Evolutionary conservation across 1,140 invertebrate genomes (phyloP), one percentile per base, ranked within the genome.

Genomic region (Aphis craccivora): DNA sequence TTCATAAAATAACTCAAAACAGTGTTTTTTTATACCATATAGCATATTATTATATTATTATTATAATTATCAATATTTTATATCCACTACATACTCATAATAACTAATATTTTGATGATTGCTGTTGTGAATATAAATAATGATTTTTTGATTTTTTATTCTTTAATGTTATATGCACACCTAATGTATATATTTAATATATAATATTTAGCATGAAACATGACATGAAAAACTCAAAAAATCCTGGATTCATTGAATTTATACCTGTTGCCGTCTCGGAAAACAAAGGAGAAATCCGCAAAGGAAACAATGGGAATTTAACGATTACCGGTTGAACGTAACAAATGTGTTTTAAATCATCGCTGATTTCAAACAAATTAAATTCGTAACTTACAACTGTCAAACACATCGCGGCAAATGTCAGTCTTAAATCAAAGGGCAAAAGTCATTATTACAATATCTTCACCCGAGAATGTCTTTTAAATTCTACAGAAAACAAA

Each of bases 131-230:
- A n/a, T n/a, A 67, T n/a, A 18, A 14, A n/a, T 43, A 25, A 30
- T n/a, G 45, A 45, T 8, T n/a, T 88, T 53, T 40, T 23, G 18
- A 88, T 48, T 9, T 45, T 45, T 45, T 51, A 7, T 45, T 45
- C 9, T 51, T 51, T 20, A 51, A 35, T 22, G 0, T 35, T 25
- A 37, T 55, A 37, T 5, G 14, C 40, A 25, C 5, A 23, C 11
- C 20, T 90, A 23, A 90, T 53, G 30, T 55, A 45, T 76, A n/a
- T 43, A 22, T 45, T 91, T 20, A 81, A n/a, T 60, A 30, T 11
- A 60, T 30, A 91, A 23, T 91, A 83, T 81, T 35, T 86, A 93
- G 91, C 35, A 93, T 93, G 91, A 37, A 86, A 86, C 91, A 93
- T 25, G 45, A 83, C 22, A 55, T 86, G 20, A 93, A 55, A 93